These are phyloP conservation scores for Meiosimyza platycephala DNA, from an alignment of 2,888 invertebrate species.

Conservation along the genomic window DNA sequence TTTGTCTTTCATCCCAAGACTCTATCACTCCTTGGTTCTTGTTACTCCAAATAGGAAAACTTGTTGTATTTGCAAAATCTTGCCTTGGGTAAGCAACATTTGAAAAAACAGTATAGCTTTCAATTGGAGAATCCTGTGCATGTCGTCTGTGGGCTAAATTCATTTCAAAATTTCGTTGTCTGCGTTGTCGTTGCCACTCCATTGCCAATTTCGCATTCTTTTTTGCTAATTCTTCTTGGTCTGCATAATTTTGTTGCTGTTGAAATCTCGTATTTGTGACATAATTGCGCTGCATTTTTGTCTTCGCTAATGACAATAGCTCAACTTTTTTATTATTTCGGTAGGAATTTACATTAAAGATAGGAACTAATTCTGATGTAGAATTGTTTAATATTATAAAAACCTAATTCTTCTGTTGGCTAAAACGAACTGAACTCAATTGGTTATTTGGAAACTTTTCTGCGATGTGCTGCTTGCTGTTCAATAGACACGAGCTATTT, in stretches of 20 bases:
- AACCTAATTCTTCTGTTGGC: conserved; percentile 15
- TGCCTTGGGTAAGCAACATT: background rate
- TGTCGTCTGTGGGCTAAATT: conserved; percentile 15
- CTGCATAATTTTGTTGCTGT: background rate
- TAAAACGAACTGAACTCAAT: conserved; percentile 16
- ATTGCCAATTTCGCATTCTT: background rate
- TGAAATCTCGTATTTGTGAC: background rate
- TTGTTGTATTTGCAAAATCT: background rate
- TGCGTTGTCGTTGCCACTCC: conserved; percentile 12
- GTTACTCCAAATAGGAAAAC: background rate
- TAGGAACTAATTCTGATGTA: no score
- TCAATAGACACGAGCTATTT: conserved; percentile 9
- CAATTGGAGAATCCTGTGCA: background rate
- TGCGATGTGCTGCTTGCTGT: background rate
- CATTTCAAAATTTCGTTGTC: conserved; percentile 7
- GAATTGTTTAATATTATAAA: background rate
- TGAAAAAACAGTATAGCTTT: conserved; percentile 7
- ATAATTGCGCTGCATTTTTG: conserved; percentile 20
- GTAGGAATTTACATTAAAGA: no score
- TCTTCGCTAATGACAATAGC: background rate
- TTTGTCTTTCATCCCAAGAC: background rate
- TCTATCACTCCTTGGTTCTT: background rate
- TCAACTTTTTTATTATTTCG: no score
- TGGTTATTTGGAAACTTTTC: conserved; percentile 21
- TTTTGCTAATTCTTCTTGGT: conserved; percentile 9